Base-by-base conservation (phyloP, 2,113 vertebrate genomes). In the Anoplopoma fimbria region DNA sequence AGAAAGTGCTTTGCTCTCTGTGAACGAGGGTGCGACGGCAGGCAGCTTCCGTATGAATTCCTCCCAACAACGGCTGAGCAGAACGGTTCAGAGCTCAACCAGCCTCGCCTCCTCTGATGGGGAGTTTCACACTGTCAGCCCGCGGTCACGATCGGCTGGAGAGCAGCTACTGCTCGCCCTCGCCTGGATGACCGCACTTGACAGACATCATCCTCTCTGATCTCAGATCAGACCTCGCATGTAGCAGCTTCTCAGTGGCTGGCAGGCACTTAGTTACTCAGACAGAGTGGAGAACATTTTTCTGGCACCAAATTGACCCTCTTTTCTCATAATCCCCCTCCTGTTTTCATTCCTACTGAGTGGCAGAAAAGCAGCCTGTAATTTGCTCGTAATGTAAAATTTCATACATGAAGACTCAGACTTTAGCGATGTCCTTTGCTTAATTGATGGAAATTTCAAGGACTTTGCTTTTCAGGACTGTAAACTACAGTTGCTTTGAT, bases 41-140 rank as follows among this genome's bases (percentile, higher is more conserved):
- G 75, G 36, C 51, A 10, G 64, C 61, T 40, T 53, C 47, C 19
- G 14, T 45, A 57, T 40, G 63, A 77, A 84, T 77, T 36, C 60
- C 69, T 63, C 65, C 31, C 70, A 47, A 15, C 73, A 74, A 47
- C n/a, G 69, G 67, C 78, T 47, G 79, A 87, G 33, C 61, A 36
- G 77, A 68, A n/a, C 71, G 33, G 77, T 74, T 79, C 57, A 74
- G 81, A 60, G 73, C 76, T 64, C 73, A 69, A 34, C 53, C 67
- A 40, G 80, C 86, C 49, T 82, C 63, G n/a, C 73, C 60, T 10
- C 60, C 73, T 27, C 58, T 74, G 86, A 87, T 69, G 51, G 51
- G 75, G 67, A 78, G 83, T 83, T 83, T 87, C 87, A 86, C 82
- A 69, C 87, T 60, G 87, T 88, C 87, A 87, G 83, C 79, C 81